phyloP scores from a whole-genome alignment of 2,797 vertebrate species.

The Sitta carolinensis region DNA sequence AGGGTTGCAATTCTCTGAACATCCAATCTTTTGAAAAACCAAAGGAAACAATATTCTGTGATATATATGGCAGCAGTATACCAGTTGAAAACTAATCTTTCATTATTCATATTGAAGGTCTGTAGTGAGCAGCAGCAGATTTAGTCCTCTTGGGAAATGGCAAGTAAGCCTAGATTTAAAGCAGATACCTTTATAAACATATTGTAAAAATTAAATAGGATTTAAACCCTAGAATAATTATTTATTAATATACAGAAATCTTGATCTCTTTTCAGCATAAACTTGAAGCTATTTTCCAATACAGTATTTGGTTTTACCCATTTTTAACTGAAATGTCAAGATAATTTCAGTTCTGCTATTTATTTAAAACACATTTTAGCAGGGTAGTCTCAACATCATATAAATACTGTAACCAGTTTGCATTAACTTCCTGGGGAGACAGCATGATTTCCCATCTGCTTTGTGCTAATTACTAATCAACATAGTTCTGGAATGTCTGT shows the following conservation, averaged over 20 bases:
- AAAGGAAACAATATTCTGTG: not conserved
- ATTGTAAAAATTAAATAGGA: not conserved
- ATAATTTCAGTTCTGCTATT: constrained; percentile 64
- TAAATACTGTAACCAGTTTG: constrained; percentile 69
- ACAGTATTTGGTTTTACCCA: constrained; percentile 41
- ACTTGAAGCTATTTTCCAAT: constrained; percentile 45
- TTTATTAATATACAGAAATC: not conserved
- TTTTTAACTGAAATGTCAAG: constrained; percentile 66
- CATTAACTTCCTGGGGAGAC: constrained; percentile 69
- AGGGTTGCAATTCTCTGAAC: not conserved
- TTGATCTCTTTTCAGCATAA: constrained; percentile 12
- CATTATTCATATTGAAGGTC: not conserved
- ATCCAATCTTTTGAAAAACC: not conserved
- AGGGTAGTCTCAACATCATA: constrained; percentile 67
- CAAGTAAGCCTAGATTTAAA: not conserved
- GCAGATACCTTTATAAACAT: not conserved
- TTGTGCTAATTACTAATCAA: constrained; percentile 72
- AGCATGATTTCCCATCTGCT: constrained; percentile 75
- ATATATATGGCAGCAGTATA: not conserved
- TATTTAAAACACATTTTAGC: constrained; percentile 70
- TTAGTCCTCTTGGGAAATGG: not conserved
- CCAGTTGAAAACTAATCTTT: not conserved
- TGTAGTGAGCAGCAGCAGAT: not conserved
- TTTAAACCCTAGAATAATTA: not conserved
- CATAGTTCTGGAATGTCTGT: constrained; percentile 54